Conservation (phyloP, 2,113 vertebrate genomes). For the Asarcornis scutulata region DNA sequence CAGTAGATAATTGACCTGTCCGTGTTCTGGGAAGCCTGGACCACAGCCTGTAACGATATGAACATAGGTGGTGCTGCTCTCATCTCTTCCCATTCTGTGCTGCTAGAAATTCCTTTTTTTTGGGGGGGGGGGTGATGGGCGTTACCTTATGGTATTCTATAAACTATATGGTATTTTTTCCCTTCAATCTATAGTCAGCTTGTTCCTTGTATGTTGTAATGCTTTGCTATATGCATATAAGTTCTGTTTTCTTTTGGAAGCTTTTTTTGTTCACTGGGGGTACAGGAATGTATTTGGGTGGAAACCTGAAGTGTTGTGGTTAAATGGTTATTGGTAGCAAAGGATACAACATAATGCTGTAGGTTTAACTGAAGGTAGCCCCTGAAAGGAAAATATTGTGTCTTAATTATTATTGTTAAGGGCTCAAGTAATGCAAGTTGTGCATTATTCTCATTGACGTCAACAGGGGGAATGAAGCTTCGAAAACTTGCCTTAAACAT, state of each 20-base stretch:
- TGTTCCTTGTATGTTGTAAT: background rate
- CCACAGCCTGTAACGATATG: rapidly evolving
- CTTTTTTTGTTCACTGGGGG: background rate
- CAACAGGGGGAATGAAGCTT: background rate
- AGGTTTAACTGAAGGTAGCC: background rate
- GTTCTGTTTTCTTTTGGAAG: background rate
- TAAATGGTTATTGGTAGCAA: background rate
- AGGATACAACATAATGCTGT: background rate
- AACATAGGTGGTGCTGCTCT: background rate
- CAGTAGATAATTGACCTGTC: background rate
- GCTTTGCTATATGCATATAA: background rate
- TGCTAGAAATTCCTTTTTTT: background rate
- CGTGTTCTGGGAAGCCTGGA: background rate
- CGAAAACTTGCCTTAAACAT: background rate
- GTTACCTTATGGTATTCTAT: background rate
- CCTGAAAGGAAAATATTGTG: background rate
- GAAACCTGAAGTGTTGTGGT: background rate
- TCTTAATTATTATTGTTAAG: background rate
- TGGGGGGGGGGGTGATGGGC: background rate
- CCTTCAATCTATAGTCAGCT: background rate
- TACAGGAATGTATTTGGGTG: background rate
- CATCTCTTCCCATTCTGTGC: background rate
- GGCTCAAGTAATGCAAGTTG: background rate
- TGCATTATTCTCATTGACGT: background rate
- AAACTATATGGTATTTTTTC: background rate